phyloP scores from a whole-genome alignment of 2,888 invertebrate species.

The Dromius quadrimaculatus region DNA sequence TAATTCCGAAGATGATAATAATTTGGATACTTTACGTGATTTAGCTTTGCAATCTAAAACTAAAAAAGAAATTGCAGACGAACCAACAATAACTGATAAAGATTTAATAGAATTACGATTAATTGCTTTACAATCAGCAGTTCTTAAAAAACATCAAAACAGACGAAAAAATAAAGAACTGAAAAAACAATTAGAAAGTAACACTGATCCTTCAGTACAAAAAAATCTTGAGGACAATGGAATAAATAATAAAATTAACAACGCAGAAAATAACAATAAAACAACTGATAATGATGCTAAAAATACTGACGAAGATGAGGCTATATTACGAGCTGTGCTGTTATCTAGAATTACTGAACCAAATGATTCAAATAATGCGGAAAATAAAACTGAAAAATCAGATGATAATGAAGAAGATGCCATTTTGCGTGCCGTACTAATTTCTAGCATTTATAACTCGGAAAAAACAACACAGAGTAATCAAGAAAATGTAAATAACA shows the following conservation, averaged over 20 bases:
- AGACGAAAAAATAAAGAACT: conserved; percentile 66
- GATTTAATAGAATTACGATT: conserved; percentile 74
- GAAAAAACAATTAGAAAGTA: conserved; percentile 44
- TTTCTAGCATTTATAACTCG: conserved; percentile 1
- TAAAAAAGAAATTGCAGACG: conserved; percentile 62
- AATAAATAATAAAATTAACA: background rate
- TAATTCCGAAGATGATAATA: conserved; percentile 52
- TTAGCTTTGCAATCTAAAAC: conserved; percentile 38
- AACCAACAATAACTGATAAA: conserved; percentile 64
- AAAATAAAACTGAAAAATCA: conserved; percentile 10
- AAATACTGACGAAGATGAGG: conserved; percentile 73
- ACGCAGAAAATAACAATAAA: conserved; percentile 55
- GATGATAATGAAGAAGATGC: conserved; percentile 71
- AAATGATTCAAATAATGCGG: conserved; percentile 21
- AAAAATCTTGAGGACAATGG: too few relatives aligned
- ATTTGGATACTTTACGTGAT: conserved; percentile 53
- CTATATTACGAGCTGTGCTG: conserved; percentile 71
- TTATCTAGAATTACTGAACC: conserved; percentile 68
- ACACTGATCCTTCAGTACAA: background rate
- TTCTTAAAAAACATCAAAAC: conserved; percentile 75
- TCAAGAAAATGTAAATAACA: conserved; percentile 22
- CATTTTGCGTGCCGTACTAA: conserved; percentile 70
- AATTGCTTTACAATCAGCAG: conserved; percentile 77
- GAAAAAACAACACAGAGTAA: background rate
- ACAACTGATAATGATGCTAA: too few relatives aligned